A percentile compares a stretch with the other conserved stretches of the same genome.
Evolutionary conservation across 2,888 invertebrate species (phyloP).

Genomic region (Trachelus stipa): DNA sequence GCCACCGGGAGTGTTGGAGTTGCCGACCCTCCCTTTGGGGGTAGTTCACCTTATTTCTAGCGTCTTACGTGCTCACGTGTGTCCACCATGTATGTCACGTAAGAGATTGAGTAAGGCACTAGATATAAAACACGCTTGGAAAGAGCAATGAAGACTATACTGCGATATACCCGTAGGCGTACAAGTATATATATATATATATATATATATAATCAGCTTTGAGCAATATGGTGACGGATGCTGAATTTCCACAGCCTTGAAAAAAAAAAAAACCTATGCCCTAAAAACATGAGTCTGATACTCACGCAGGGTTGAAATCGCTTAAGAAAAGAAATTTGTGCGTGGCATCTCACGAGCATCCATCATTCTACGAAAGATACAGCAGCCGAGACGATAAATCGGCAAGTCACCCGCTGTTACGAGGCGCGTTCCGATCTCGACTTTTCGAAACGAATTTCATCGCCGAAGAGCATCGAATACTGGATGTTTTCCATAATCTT

Average conservation of each 20-base stretch:
- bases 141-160: neutral
- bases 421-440: neutral
- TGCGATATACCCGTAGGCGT: neutral
- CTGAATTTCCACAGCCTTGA: neutral
- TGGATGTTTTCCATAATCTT: neutral
- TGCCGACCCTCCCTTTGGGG: neutral
- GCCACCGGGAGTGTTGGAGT: neutral
- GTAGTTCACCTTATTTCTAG: neutral
- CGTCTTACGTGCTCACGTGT: neutral
- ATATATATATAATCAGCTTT: neutral
- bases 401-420: neutral
- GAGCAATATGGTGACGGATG: neutral
- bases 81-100: neutral
- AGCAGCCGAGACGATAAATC: neutral
- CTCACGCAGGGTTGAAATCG: neutral
- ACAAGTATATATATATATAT: neutral
- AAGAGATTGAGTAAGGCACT: neutral
- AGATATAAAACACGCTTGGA: neutral
- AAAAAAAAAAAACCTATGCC: neutral
- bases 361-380: neutral
- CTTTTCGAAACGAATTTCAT: neutral
- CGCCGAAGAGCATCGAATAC: neutral
- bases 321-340: neutral
- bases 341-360: neutral
- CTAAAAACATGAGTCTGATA: neutral